Conservation (phyloP, 2,888 invertebrate genomes). For the Lutraria lutraria region DNA sequence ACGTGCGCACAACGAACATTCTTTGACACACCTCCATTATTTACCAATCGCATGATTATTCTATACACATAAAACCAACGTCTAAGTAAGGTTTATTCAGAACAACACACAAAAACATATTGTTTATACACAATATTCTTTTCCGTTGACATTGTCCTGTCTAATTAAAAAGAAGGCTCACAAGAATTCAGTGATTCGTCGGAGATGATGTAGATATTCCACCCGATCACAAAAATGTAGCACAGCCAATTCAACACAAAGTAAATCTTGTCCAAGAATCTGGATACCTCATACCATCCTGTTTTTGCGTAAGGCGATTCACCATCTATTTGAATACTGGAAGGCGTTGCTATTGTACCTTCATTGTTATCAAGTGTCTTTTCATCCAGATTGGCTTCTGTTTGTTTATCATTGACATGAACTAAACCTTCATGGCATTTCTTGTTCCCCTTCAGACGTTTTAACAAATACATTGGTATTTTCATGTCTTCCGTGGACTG, state of each 20-base stretch:
- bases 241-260: background rate
- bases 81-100: no score
- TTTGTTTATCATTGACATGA: background rate
- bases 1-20: no score
- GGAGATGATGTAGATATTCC: background rate
- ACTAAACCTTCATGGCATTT: background rate
- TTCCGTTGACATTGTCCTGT: no score
- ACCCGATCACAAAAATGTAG: background rate
- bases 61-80: no score
- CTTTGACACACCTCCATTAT: no score
- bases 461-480: background rate
- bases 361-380: background rate
- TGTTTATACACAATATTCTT: no score
- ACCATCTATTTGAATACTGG: background rate
- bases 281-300: constrained; percentile 1
- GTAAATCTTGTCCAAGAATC: background rate
- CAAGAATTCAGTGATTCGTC: background rate
- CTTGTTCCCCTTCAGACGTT: background rate
- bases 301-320: background rate
- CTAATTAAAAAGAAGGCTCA: background rate
- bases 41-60: no score
- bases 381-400: background rate
- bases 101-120: no score
- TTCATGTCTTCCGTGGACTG: no score
- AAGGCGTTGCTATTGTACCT: background rate